phyloP scores from a whole-genome alignment of 2,888 invertebrate genomes.

The Rhagonycha lutea region DNA sequence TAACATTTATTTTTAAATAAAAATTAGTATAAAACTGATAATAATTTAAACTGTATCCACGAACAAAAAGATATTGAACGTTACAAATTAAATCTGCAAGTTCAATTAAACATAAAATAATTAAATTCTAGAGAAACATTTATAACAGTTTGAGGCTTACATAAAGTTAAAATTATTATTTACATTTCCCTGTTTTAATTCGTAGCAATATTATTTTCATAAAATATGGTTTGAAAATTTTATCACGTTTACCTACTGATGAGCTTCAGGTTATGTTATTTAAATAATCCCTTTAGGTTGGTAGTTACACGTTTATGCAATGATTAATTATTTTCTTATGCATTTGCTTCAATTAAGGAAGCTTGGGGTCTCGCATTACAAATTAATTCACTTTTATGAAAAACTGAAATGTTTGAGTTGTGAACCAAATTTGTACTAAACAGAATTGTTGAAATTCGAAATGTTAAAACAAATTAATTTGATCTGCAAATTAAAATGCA shows the following conservation, averaged over 20 bases:
- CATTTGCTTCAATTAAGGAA: not conserved
- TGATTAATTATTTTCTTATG: not conserved
- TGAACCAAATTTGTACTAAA: no score
- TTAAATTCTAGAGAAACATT: not conserved
- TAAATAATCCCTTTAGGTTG: not conserved
- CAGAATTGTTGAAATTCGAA: no score
- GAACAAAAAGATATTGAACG: not conserved
- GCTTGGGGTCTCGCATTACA: not conserved
- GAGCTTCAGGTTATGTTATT: not conserved
- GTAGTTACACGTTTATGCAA: not conserved
- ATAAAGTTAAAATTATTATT: not conserved
- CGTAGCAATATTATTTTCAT: not conserved
- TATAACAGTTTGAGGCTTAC: not conserved
- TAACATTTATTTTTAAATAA: not conserved
- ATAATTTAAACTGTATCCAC: not conserved
- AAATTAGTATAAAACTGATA: not conserved
- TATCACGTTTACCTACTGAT: not conserved
- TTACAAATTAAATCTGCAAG: not conserved
- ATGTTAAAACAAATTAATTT: no score
- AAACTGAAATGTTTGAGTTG: not conserved
- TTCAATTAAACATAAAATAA: not conserved
- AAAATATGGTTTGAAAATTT: not conserved
- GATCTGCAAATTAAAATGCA: no score
- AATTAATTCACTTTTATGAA: not conserved
- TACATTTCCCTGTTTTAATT: not conserved